Base-by-base conservation (phyloP, 2,113 vertebrate species). In the Orcinus orca region DNA sequence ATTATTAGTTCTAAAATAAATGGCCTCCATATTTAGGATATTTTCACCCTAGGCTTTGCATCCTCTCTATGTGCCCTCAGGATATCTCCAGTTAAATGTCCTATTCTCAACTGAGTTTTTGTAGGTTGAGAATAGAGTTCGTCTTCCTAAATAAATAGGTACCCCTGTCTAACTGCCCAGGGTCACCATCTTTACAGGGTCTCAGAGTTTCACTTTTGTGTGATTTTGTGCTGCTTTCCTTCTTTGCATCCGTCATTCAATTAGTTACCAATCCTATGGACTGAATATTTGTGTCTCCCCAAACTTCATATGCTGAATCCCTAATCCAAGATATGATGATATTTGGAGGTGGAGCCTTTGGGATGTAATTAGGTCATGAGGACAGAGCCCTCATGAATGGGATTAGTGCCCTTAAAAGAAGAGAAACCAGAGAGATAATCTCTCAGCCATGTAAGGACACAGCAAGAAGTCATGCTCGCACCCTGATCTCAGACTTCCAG, bases 1-100 rank as follows among this genome's bases (percentile, higher is more conserved):
- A 96, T 90, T 79, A 62, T 94, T 82, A 91, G 6, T 73, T 95
- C 31, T 67, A 88, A 96, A 97, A 79, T 87, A 90, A 97, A 60
- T 92, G 12, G 23, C 13, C 31, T 93, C 10, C 41, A 60, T 62
- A 60, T 91, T 96, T 71, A 76, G 71, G 26, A 25, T 86, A 80
- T 90, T 92, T 95, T 93, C 29, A 87, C 53, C 20, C 5, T 47
- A 36, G 47, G 71, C 67, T 82, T 95, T 65, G 53, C 55, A 81
- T 80, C 8, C 1, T 85, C 5, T 87, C 31, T 65, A 10, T 95
- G 91, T 93, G 41, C 33, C 44, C 68, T 80, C n/a, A 83, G 41
- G 14, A 77, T 80, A 53, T 76, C 31, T 63, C 5, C 13, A 41
- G 15, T 74, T 83, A 88, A 88, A 93, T 85, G 18, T 91, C 25